These are phyloP conservation scores for Scleropages formosus DNA, from an alignment of 2,797 vertebrate species.

Conservation along the genomic window DNA sequence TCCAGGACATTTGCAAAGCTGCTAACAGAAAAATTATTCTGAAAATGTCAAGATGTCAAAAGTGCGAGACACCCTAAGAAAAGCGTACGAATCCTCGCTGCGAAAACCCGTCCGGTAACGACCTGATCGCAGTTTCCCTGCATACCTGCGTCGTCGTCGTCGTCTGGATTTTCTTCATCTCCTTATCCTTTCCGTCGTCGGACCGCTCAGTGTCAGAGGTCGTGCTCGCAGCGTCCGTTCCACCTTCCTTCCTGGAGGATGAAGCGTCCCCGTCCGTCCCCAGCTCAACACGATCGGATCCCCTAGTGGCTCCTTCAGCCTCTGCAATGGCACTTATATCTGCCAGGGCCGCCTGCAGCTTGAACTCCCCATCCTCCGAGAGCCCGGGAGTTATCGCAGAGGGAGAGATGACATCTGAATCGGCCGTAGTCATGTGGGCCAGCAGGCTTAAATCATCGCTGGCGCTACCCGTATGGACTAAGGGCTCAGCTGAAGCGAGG, in stretches of 20 bases:
- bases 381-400: conserved; percentile 74
- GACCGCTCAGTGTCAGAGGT: conserved; percentile 96
- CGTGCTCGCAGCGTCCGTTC: conserved; percentile 84
- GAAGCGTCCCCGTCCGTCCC: conserved; percentile 75
- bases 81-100: neutral
- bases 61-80: neutral
- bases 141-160: conserved; percentile 93
- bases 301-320: conserved; percentile 75
- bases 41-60: neutral
- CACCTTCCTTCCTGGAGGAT: conserved; percentile 72
- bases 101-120: neutral
- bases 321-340: conserved; percentile 84
- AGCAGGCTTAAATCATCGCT: conserved; percentile 91
- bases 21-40: neutral
- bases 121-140: neutral
- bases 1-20: neutral
- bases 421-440: conserved; percentile 86
- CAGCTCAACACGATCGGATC: conserved; percentile 78
- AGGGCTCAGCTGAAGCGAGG: conserved; percentile 82
- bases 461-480: conserved; percentile 77
- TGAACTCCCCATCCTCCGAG: conserved; percentile 89
- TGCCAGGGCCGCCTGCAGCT: conserved; percentile 87
- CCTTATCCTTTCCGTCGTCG: conserved; percentile 95
- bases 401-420: conserved; percentile 78
- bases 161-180: conserved; percentile 96